Evolutionary conservation across 2,113 vertebrate species (phyloP).

Genomic region (Epinephelus moara): DNA sequence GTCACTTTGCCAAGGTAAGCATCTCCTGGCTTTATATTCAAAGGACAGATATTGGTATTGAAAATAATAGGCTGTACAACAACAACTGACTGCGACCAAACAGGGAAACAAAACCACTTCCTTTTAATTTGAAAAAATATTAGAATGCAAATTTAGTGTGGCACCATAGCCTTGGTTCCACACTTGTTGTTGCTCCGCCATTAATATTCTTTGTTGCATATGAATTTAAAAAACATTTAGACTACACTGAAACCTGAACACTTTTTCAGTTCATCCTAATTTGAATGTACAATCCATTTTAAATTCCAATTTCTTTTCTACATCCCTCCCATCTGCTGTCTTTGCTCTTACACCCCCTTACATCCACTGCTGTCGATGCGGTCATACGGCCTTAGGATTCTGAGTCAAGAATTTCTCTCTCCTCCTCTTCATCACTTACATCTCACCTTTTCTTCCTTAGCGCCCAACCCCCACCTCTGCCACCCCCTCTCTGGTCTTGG

Average conservation of each 20-base stretch:
- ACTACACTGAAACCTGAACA: neutral
- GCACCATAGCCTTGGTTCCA: too few relatives aligned
- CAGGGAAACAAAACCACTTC: too few relatives aligned
- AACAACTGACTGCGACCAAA: too few relatives aligned
- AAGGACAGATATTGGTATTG: too few relatives aligned
- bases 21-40: too few relatives aligned
- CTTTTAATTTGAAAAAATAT: too few relatives aligned
- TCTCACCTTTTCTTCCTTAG: conserved; percentile 55
- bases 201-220: too few relatives aligned
- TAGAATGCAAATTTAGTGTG: too few relatives aligned
- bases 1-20: too few relatives aligned
- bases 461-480: conserved; percentile 31
- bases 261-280: neutral
- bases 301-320: conserved; percentile 18
- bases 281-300: conserved; percentile 23
- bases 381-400: conserved; percentile 15
- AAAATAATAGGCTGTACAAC: too few relatives aligned
- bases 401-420: conserved; percentile 47
- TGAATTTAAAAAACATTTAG: too few relatives aligned
- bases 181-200: too few relatives aligned
- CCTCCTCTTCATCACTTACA: conserved; percentile 66
- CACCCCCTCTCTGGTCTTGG: conserved; percentile 54
- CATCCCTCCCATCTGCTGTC: conserved; percentile 11
- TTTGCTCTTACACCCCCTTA: conserved; percentile 23
- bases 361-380: conserved; percentile 21